Conservation (phyloP, 2,888 invertebrate species). For the Macrostomum cliftonense region DNA sequence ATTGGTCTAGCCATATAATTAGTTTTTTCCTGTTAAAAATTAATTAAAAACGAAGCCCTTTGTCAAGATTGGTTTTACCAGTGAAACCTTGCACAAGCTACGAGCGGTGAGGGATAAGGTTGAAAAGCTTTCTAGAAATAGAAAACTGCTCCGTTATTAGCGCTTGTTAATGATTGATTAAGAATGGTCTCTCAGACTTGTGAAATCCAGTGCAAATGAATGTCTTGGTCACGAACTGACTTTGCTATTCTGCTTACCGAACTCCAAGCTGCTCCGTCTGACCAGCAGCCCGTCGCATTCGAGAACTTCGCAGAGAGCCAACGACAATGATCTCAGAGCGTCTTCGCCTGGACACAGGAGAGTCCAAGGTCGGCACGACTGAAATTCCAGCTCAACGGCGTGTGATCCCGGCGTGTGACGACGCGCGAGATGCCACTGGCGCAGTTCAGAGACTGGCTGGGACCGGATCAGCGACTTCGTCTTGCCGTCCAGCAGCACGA, state of each 20-base stretch:
- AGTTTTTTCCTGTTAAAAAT: no score
- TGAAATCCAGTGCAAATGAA: no score
- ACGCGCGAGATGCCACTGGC: slow-evolving; percentile 43
- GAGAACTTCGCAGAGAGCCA: slow-evolving; percentile 48
- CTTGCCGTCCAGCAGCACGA: slow-evolving; percentile 46
- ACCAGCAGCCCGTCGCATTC: slow-evolving; percentile 41
- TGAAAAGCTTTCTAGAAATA: no score
- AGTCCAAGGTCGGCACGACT: slow-evolving; percentile 41
- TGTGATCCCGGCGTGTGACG: slow-evolving; percentile 45
- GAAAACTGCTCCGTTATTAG: no score
- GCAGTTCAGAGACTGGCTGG: slow-evolving; percentile 43
- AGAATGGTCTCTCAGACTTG: no score
- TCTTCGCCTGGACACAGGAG: slow-evolving; percentile 42
- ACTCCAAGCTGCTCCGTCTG: slow-evolving; percentile 25
- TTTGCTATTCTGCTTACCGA: slow-evolving; percentile 12
- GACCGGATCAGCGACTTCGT: slow-evolving; percentile 44
- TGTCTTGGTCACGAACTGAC: no score
- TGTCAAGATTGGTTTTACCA: no score
- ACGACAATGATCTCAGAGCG: slow-evolving; percentile 41
- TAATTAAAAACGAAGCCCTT: no score
- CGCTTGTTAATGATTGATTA: no score
- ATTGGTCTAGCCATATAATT: no score
- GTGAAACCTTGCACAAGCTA: no score
- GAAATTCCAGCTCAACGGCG: slow-evolving; percentile 46
- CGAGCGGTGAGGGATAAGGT: no score